A percentile compares a stretch with the other conserved stretches of the same genome.
phyloP scores from a whole-genome alignment of 2,113 vertebrate genomes.

The Anoplopoma fimbria region DNA sequence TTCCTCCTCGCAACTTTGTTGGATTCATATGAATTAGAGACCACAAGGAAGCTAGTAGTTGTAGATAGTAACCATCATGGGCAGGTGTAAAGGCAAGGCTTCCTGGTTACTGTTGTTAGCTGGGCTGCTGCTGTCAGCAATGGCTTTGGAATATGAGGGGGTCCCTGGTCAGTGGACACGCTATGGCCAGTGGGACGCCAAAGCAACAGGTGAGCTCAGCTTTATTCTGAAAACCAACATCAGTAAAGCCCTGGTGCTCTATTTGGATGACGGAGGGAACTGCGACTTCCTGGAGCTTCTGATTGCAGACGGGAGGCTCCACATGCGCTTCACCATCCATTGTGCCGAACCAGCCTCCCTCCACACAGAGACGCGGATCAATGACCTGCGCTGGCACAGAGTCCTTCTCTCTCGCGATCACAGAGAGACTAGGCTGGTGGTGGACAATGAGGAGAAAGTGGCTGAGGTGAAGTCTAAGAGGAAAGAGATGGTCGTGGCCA shows the following conservation, averaged over 20 bases:
- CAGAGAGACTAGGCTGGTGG: constrained; percentile 86
- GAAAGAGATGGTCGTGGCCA: constrained; percentile 91
- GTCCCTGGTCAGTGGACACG: constrained; percentile 94
- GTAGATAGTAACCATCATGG: constrained; percentile 73
- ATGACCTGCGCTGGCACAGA: constrained; percentile 93
- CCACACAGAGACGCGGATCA: constrained; percentile 85
- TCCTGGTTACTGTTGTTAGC: constrained; percentile 71
- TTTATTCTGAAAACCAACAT: constrained; percentile 92
- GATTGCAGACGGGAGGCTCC: constrained; percentile 87
- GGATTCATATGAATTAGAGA: constrained; percentile 65
- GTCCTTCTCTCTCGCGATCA: constrained; percentile 88
- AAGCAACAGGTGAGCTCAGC: constrained; percentile 89
- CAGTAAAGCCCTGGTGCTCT: constrained; percentile 90
- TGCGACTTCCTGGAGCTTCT: constrained; percentile 96
- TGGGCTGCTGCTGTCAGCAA: constrained; percentile 68
- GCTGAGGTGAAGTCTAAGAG: constrained; percentile 92
- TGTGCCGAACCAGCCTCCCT: constrained; percentile 91
- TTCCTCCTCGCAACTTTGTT: constrained; percentile 45
- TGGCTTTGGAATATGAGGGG: constrained; percentile 91
- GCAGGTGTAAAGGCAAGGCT: constrained; percentile 59
- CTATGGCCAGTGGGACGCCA: constrained; percentile 91
- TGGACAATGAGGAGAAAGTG: constrained; percentile 90
- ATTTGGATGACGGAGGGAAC: constrained; percentile 94
- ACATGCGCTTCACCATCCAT: constrained; percentile 92
- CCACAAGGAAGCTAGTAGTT: constrained; percentile 45